phyloP scores from a whole-genome alignment of 2,888 invertebrate species.

The Lepidonotus clava region DNA sequence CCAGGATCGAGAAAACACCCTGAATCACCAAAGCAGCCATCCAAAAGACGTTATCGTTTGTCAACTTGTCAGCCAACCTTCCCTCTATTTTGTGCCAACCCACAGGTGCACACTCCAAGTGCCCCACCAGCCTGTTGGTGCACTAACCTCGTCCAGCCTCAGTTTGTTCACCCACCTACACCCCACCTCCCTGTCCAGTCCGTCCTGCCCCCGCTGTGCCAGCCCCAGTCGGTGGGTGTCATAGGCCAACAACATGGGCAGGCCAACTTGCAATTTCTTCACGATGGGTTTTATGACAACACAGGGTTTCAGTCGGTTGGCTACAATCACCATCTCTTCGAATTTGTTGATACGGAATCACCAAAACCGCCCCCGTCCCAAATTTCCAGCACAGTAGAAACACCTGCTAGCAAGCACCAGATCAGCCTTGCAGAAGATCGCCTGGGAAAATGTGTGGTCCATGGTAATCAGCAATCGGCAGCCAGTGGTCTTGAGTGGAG shows the following conservation, averaged over 20 bases:
- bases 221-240: background rate
- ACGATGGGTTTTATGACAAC: background rate
- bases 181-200: background rate
- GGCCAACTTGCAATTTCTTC: background rate
- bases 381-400: no score
- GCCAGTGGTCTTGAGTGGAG: no score
- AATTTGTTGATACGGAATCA: no score
- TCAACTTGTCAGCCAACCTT: background rate
- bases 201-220: background rate
- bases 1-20: background rate
- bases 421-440: background rate
- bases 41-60: background rate
- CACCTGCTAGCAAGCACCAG: no score
- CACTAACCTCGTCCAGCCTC: background rate
- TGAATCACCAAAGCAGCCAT: background rate
- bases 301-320: background rate
- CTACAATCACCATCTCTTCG: background rate
- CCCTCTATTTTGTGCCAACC: background rate
- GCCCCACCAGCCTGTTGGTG: conserved; percentile 11
- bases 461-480: background rate
- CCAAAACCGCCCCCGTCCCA: no score
- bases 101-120: background rate
- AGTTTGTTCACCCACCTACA: background rate
- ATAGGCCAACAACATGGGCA: background rate
- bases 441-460: background rate